Conservation (phyloP, 1,140 invertebrate species). For the Samia ricini region DNA sequence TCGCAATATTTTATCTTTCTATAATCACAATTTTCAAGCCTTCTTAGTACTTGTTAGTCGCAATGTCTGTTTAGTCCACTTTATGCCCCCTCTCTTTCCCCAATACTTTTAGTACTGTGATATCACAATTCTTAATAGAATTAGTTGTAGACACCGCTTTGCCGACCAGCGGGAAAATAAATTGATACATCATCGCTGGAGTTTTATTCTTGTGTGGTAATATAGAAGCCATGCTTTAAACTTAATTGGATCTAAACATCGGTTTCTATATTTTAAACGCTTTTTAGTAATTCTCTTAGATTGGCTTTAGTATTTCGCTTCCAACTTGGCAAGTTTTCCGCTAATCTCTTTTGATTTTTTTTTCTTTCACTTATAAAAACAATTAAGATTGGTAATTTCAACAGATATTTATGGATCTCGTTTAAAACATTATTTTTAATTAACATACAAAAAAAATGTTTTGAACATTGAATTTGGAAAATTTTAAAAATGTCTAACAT, state of each 20-base stretch:
- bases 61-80: constrained; percentile 19
- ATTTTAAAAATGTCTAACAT: neutral
- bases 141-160: constrained; percentile 36
- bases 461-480: neutral
- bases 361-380: neutral
- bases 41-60: constrained; percentile 14
- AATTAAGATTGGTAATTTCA: neutral
- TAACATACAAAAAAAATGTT: neutral
- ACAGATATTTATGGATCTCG: neutral
- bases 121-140: constrained; percentile 32
- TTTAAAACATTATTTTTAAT: neutral
- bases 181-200: constrained; percentile 34
- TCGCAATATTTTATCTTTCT: neutral
- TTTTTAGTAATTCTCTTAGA: constrained; percentile 48
- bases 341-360: constrained; percentile 7
- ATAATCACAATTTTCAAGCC: too few species aligned
- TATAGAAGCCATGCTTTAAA: constrained; percentile 13
- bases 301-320: constrained; percentile 40
- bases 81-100: too few species aligned
- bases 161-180: constrained; percentile 42
- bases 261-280: constrained; percentile 35
- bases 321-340: constrained; percentile 31
- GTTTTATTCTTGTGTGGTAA: constrained; percentile 22
- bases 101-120: constrained; percentile 18
- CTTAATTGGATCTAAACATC: neutral